These are phyloP conservation scores for Polymixis flavicincta DNA, from an alignment of 2,888 invertebrate species.

Conservation along the genomic window DNA sequence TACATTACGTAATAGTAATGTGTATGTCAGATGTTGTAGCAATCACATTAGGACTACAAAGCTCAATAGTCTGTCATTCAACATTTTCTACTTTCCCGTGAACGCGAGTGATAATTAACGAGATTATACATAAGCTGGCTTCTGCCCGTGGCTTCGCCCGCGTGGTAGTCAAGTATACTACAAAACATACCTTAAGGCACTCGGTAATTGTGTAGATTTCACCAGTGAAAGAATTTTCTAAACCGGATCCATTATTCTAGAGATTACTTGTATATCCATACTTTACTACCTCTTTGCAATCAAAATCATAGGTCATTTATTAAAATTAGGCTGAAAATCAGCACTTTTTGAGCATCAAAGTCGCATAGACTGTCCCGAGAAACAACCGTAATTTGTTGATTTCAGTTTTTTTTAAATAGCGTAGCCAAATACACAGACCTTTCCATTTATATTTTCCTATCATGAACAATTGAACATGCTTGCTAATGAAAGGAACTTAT, in stretches of 20 bases:
- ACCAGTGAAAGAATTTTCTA: not conserved
- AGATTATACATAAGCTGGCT: not conserved
- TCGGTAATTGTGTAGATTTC: too few relatives aligned
- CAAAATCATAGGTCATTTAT: too few relatives aligned
- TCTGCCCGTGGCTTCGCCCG: not conserved
- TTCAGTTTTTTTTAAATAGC: not conserved
- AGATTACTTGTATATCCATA: too few relatives aligned
- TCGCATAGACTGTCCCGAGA: too few relatives aligned
- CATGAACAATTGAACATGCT: not conserved
- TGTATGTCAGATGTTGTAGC: constrained; percentile 29
- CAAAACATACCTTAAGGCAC: too few relatives aligned
- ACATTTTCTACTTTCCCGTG: not conserved
- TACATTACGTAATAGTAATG: constrained; percentile 30
- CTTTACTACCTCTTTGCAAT: too few relatives aligned
- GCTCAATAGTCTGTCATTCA: constrained; percentile 3
- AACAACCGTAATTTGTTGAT: too few relatives aligned
- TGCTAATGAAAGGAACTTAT: not conserved
- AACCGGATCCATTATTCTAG: not conserved
- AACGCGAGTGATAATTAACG: not conserved
- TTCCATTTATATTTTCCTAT: not conserved
- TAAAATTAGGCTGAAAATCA: too few relatives aligned
- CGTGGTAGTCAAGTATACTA: too few relatives aligned
- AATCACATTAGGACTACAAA: constrained; percentile 21
- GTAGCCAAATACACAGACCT: not conserved
- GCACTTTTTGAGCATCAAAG: too few relatives aligned